Base-by-base conservation (phyloP, 2,797 vertebrate genomes). In the Podarcis siculus region DNA sequence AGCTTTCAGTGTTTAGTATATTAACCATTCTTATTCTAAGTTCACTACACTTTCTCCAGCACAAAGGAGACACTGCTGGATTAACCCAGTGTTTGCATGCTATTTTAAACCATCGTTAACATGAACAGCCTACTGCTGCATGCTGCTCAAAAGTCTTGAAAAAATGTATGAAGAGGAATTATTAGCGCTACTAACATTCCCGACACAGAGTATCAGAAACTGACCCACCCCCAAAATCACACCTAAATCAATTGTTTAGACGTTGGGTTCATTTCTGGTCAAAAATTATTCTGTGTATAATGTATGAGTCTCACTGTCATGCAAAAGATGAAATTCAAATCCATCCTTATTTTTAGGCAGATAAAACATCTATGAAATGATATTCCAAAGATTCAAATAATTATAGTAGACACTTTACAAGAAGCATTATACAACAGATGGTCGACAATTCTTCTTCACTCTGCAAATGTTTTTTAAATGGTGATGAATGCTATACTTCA, bases 361-460 rank as follows among this genome's bases (percentile, higher is more conserved):
- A 67, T 85, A 73, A 13, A 87, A 76, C 66, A 12, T 83, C 87
- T 82, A 89, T 69, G n/a, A 86, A 73, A 84, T 89, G 79, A 92
- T 90, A 73, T 58, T 64, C 7, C 91, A 76, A 89, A 87, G 88
- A n/a, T 89, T 90, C 66, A 87, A 93, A 91, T 89, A 89, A 92
- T 91, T 94, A 83, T 32, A 88, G n/a, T 83, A 87, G 75, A 64
- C 83, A 90, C 39, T 88, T 89, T 15, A 83, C 35, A 79, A 23
- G 37, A 93, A 94, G 88, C 87, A 87, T 76, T 82, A 91, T 87
- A 85, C 89, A 87, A 69, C 37, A 94, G 91, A 93, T 90, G 87
- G 90, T 80, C 76, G 8, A 88, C 66, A 4, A 90, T 61, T 79
- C 80, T 21, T 90, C 58, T 79, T 80, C 82, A 85, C 27, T 64